Base-by-base conservation (phyloP, 2,797 vertebrate species). In the Epinephelus coioides region DNA sequence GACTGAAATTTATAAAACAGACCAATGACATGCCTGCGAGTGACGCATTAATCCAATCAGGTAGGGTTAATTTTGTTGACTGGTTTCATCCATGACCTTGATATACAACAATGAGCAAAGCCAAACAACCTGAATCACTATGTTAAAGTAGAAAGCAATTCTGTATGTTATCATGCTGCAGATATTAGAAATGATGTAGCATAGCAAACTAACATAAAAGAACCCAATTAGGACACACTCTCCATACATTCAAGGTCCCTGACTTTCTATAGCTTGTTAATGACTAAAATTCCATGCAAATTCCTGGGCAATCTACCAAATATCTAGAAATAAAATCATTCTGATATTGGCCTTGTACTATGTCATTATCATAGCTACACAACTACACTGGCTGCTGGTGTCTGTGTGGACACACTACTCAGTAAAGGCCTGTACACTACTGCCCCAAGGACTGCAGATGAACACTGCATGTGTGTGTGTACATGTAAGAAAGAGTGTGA, bases 361-460 rank as follows among this genome's bases (percentile, higher is more conserved):
- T 50, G 51, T 79, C 34, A 25, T 43, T 17, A 30, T 44, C 51
- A 10, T 1, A 30, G 1, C 27, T 30, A 30, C 27, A 21, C 14
- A 66, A 57, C 55, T 67, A n/a, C 12, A 19, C 18, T n/a, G 25
- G 23, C 27, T 65, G 21, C 75, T 57, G 34, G 61, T 57, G 62
- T 79, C 68, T 7, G 27, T 76, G 47, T 75, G 62, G 56, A 59
- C 40, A 25, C 50, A 50, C 19, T 64, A 27, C 57, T 43, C 14
- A 51, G 62, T 51, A 57, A 50, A 68, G 23, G 47, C 56, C 38
- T 59, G 43, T 11, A 40, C 59, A 81, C 56, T 74, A 57, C 54
- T 50, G 60, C 53, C 70, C 44, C 21, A 44, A 44, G 30, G 12
- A 54, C 50, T 30, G 25, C 5, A 83, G 27, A 69, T 10, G 27